phyloP scores from a whole-genome alignment of 1,140 invertebrate species.

The Fopius arisanus region DNA sequence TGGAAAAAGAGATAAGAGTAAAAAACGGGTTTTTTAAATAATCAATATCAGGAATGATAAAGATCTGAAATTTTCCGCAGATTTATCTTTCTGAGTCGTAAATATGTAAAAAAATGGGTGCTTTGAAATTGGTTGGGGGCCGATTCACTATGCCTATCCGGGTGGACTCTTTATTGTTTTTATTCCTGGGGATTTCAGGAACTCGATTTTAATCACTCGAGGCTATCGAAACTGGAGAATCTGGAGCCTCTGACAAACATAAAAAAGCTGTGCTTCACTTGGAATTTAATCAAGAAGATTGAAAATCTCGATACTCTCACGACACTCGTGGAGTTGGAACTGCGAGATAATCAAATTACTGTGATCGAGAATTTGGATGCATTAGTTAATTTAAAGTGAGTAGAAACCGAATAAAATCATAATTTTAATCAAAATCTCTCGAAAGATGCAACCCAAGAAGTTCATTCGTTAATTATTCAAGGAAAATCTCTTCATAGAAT shows the following conservation, averaged over 20 bases:
- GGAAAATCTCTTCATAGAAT: too few species aligned
- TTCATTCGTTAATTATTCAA: too few species aligned
- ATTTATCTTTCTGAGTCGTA: too few species aligned
- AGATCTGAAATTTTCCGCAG: too few species aligned
- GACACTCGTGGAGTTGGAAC: constrained; percentile 85
- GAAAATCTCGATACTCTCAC: constrained; percentile 81
- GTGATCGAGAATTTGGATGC: constrained; percentile 88
- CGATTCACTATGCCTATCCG: too few species aligned
- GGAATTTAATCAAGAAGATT: constrained; percentile 96
- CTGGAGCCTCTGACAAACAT: constrained; percentile 78
- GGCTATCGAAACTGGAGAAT: constrained; percentile 83
- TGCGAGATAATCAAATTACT: constrained; percentile 96
- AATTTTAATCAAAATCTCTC: neutral
- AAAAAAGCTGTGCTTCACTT: constrained; percentile 85
- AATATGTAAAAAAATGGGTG: too few species aligned
- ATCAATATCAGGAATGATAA: too few species aligned
- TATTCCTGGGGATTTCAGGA: constrained; percentile 64
- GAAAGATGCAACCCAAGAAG: too few species aligned
- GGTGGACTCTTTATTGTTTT: too few species aligned
- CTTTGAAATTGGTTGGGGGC: too few species aligned
- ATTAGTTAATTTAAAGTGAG: constrained; percentile 90
- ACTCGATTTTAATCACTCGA: constrained; percentile 88
- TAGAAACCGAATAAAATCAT: constrained; percentile 39
- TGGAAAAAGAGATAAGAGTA: too few species aligned
- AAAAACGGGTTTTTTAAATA: too few species aligned